These are phyloP conservation scores for Crypturellus undulatus DNA, from an alignment of 2,113 vertebrate species.

Conservation along the genomic window DNA sequence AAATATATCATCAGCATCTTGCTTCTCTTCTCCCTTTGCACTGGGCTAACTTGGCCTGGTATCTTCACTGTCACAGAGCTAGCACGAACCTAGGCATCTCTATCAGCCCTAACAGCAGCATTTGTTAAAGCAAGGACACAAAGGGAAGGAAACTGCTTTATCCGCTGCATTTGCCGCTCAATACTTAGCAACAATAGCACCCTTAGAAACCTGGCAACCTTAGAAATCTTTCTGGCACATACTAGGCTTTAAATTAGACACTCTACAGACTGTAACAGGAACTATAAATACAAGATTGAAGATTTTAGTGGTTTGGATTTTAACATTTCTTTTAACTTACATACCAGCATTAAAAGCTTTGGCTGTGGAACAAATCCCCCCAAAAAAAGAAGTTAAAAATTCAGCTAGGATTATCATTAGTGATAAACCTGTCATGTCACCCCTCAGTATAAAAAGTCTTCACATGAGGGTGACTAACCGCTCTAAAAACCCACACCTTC, in stretches of 20 bases:
- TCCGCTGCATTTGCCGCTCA: background rate
- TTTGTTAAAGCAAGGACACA: background rate
- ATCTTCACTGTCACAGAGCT: background rate
- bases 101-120: background rate
- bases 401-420: background rate
- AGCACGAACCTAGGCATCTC: background rate
- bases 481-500: background rate
- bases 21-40: too few species aligned
- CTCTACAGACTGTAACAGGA: background rate
- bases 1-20: too few species aligned
- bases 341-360: background rate
- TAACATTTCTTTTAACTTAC: background rate
- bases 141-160: background rate
- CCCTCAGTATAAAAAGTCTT: background rate
- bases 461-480: conserved; percentile 1
- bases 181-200: background rate
- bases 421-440: background rate
- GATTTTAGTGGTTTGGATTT: background rate
- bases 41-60: too few species aligned
- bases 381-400: background rate
- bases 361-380: background rate
- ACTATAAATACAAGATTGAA: background rate
- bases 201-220: background rate
- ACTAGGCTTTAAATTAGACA: background rate
- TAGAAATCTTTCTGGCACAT: background rate